Conservation (phyloP, 2,797 vertebrate species). For the Mastacembelus armatus region DNA sequence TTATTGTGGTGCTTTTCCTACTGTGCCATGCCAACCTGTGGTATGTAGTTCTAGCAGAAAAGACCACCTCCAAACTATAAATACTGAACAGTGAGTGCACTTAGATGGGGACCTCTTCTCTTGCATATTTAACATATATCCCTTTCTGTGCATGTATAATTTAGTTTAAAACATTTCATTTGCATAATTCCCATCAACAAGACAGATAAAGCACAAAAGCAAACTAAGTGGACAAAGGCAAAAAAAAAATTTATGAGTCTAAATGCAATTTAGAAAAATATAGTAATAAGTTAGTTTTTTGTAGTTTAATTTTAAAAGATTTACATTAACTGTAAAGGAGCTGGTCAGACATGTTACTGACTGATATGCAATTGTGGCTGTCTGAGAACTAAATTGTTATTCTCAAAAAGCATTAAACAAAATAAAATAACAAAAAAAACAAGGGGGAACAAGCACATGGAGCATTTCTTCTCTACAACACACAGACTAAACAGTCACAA, state of each 20-base stretch:
- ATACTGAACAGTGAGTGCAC: background rate
- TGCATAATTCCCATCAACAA: background rate
- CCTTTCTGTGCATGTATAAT: background rate
- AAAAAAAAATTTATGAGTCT: background rate
- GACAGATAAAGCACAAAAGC: too few species aligned
- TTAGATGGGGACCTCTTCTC: background rate
- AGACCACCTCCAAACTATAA: background rate
- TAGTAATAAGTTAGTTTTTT: too few species aligned
- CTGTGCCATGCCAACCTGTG: background rate
- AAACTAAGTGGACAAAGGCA: background rate
- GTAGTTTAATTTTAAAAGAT: too few species aligned
- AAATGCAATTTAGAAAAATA: background rate
- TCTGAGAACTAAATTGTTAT: background rate
- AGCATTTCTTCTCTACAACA: conserved; percentile 41
- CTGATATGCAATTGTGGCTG: background rate
- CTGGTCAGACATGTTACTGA: background rate
- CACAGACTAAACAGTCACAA: conserved; percentile 42
- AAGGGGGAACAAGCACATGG: conserved; percentile 29
- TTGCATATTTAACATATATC: background rate
- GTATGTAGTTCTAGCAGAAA: background rate
- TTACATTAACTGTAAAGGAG: too few species aligned
- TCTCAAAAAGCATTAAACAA: conserved; percentile 18
- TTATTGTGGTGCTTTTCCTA: background rate
- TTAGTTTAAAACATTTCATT: background rate
- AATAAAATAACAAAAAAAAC: background rate